Conservation (phyloP, 1,140 invertebrate species). For the Trichoplusia ni region DNA sequence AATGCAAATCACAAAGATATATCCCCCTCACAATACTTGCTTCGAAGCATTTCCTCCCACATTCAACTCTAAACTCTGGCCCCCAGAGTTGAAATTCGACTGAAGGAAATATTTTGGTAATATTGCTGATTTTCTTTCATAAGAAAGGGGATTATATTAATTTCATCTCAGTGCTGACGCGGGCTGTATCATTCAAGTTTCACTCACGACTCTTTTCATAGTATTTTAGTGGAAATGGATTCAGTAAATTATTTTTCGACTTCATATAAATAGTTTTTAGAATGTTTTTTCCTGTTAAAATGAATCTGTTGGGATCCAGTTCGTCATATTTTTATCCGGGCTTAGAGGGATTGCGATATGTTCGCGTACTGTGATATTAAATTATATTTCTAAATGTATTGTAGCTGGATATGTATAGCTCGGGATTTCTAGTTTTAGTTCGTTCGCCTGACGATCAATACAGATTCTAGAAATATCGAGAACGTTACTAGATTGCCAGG, state of each 20-base stretch:
- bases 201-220: not conserved
- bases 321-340: too few relatives aligned
- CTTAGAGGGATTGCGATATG: too few relatives aligned
- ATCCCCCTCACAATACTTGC: not conserved
- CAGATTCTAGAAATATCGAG: too few relatives aligned
- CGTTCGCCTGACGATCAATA: too few relatives aligned
- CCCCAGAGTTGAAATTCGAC: not conserved
- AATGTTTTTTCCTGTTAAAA: too few relatives aligned
- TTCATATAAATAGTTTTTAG: not conserved
- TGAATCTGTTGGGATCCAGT: too few relatives aligned
- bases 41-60: not conserved
- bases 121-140: not conserved
- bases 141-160: constrained; percentile 11
- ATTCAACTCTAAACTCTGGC: not conserved
- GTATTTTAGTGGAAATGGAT: not conserved
- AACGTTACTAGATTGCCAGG: too few relatives aligned
- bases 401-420: too few relatives aligned
- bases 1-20: not conserved
- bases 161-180: not conserved
- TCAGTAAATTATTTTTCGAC: constrained; percentile 3
- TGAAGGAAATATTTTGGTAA: not conserved
- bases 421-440: too few relatives aligned
- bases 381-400: too few relatives aligned
- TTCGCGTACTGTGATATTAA: too few relatives aligned
- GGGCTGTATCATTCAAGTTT: not conserved